Conservation (phyloP, 1,140 invertebrate species). For the Drosophila bipectinata region DNA sequence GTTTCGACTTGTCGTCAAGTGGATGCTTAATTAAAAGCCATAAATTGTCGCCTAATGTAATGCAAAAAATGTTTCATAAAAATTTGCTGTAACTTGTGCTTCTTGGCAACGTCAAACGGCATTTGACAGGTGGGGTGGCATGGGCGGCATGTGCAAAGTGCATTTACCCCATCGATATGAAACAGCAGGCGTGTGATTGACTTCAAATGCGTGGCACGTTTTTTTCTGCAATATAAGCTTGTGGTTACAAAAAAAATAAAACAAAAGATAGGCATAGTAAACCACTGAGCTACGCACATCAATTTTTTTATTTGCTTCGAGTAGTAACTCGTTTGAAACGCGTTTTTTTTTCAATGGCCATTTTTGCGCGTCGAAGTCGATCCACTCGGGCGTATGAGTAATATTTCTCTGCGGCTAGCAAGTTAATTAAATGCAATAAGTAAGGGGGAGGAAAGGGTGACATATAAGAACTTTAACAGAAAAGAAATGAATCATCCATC, state of each 20-base stretch:
- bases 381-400: slow-evolving; percentile 58
- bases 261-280: slow-evolving; percentile 3
- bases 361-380: slow-evolving; percentile 26
- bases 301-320: slow-evolving; percentile 13
- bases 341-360: slow-evolving; percentile 47
- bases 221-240: slow-evolving; percentile 62
- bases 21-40: slow-evolving; percentile 70
- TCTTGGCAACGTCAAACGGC: slow-evolving; percentile 16
- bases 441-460: slow-evolving; percentile 6
- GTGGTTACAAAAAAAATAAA: slow-evolving; percentile 5
- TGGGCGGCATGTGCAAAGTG: slow-evolving; percentile 47
- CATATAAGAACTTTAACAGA: slow-evolving; percentile 18
- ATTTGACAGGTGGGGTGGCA: slow-evolving; percentile 5
- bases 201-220: slow-evolving; percentile 72
- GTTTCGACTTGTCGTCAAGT: slow-evolving; percentile 33
- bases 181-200: slow-evolving; percentile 46
- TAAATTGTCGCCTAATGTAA: slow-evolving; percentile 69
- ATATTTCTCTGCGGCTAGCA: slow-evolving; percentile 27
- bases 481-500: slow-evolving; percentile 36
- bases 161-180: slow-evolving; percentile 68
- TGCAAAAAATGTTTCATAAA: slow-evolving; percentile 53
- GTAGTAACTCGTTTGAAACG: slow-evolving; percentile 56
- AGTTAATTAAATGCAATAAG: slow-evolving; percentile 40
- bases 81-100: slow-evolving; percentile 30
- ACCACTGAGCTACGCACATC: slow-evolving; percentile 32